Conservation (phyloP, 2,113 vertebrate genomes). For the Pedionomus torquatus region DNA sequence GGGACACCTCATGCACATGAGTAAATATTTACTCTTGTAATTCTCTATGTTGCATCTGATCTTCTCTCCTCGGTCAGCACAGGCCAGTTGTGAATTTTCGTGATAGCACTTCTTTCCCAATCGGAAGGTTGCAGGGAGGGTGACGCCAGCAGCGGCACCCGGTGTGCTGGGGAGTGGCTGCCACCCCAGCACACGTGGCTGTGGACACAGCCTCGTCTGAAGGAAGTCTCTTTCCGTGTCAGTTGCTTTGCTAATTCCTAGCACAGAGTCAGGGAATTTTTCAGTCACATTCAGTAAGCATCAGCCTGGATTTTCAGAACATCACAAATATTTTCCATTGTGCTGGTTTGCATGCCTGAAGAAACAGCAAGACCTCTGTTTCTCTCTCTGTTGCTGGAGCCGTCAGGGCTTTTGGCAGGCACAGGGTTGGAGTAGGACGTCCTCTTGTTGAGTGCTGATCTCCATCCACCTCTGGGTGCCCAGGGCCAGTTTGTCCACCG, state of each 20-base stretch:
- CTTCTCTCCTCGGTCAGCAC: not conserved
- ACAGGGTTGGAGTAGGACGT: not conserved
- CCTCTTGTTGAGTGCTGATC: not conserved
- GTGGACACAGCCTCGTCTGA: fast-evolving
- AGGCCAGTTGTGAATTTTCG: not conserved
- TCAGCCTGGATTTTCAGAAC: not conserved
- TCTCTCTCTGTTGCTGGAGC: not conserved
- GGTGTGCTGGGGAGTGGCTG: not conserved
- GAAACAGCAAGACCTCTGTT: not conserved
- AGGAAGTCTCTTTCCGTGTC: not conserved
- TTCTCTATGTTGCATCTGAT: fast-evolving
- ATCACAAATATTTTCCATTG: not conserved
- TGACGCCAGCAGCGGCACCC: fast-evolving
- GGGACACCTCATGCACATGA: not conserved
- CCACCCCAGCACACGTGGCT: fast-evolving
- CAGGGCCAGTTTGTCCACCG: fast-evolving
- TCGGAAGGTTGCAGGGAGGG: not conserved
- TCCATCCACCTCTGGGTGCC: not conserved
- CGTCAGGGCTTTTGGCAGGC: not conserved
- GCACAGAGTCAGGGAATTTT: not conserved
- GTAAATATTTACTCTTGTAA: not conserved
- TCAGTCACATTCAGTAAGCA: fast-evolving
- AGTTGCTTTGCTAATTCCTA: not conserved
- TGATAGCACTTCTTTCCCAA: not conserved
- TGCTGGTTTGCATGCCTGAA: not conserved